Base-by-base conservation (phyloP, 2,797 vertebrate species). In the Rhinophrynus dorsalis region DNA sequence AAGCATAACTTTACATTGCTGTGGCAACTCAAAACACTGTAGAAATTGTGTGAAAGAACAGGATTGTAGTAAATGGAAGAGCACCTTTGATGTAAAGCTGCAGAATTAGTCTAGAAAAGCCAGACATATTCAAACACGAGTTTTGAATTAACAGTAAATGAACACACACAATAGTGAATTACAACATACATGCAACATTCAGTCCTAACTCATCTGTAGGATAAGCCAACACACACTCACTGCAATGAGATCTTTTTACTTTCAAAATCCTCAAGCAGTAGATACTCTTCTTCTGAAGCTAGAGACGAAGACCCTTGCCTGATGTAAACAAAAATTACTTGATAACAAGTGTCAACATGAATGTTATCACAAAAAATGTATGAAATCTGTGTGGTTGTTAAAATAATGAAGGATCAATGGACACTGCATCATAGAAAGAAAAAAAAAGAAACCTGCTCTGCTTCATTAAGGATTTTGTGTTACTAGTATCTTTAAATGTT, bases 251-350 rank as follows among this genome's bases (percentile, higher is more conserved):
- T 88, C 86, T 89, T 93, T 93, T 90, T 96, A 94, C 95, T 99
- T 90, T 95, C 96, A 93, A 96, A 99, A 84, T 98, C 94, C 92
- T 98, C 95, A 82, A 99, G 90, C 50, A 99, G 95, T 77, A 98
- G 93, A 84, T 99, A 99, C 83, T 94, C 94, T 81, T 96, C 93
- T 87, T 91, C 85, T 68, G 84, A 88, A 84, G 90, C 79, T 88
- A 91, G 83, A 81, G 89, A 86, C 79, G 89, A 85, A 83, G 92
- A 88, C 84, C 80, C 82, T 78, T 84, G 85, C 77, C 89, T 92
- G 84, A 74, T 86, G 82, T 51, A 84, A 80, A 85, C 75, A 87
- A 13, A 61, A 64, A 37, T 60, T 27, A 63, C 12, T 56, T 18
- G 57, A 30, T 8, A 40, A 64, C 15, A 9, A 60, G 0, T 9